phyloP scores from a whole-genome alignment of 2,888 invertebrate genomes.

The Sphaerophoria taeniata region DNA sequence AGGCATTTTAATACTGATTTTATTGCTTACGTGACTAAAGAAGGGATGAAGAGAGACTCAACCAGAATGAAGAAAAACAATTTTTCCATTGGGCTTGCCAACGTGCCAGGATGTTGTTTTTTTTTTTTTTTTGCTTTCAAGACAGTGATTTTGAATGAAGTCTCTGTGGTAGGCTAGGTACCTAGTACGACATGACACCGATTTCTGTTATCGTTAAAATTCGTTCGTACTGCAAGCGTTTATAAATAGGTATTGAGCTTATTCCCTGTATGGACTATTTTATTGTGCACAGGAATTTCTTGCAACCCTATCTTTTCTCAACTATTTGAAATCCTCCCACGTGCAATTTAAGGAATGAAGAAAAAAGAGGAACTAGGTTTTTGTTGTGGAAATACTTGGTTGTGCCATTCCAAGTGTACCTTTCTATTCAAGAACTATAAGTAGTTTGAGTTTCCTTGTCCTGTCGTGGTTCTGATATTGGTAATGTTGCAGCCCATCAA shows the following conservation, averaged over 20 bases:
- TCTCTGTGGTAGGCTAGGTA: background rate
- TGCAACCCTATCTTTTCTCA: conserved; percentile 7
- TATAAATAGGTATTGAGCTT: background rate
- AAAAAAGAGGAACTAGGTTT: background rate
- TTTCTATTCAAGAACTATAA: no score
- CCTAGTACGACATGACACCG: conserved; percentile 58
- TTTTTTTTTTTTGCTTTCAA: background rate
- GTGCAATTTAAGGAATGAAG: background rate
- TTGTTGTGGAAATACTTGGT: background rate
- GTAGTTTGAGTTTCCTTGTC: no score
- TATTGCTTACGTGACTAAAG: conserved; percentile 32
- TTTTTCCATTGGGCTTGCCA: conserved; percentile 13
- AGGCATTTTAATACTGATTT: conserved; percentile 24
- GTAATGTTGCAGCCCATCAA: no score
- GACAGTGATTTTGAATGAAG: conserved; percentile 41
- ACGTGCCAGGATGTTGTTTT: conserved; percentile 34
- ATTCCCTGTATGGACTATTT: background rate
- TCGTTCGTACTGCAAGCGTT: conserved; percentile 20
- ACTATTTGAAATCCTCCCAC: conserved; percentile 5
- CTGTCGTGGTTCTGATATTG: no score
- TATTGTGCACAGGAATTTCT: background rate
- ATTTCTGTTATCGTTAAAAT: conserved; percentile 41
- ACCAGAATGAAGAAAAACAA: background rate
- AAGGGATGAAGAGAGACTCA: background rate
- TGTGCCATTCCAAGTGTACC: no score